Evolutionary conservation across 2,797 vertebrate species (phyloP).

Genomic region (Lycodopsis pacificus): DNA sequence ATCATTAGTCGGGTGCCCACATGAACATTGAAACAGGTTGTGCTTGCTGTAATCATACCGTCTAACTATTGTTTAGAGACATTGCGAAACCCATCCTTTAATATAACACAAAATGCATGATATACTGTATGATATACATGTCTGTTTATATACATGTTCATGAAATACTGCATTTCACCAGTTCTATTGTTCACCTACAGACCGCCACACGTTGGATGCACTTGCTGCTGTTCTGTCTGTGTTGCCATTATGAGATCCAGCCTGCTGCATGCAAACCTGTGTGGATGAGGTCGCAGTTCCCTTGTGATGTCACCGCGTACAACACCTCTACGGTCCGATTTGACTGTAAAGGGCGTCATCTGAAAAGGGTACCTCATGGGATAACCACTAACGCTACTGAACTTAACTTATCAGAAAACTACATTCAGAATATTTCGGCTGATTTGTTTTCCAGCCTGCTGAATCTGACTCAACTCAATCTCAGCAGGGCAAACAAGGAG

Average conservation of each 20-base stretch:
- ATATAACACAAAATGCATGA: not conserved
- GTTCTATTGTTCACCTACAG: conserved; percentile 66
- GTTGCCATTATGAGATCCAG: conserved; percentile 70
- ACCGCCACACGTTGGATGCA: conserved; percentile 51
- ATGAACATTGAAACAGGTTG: not conserved
- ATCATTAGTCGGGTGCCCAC: not conserved
- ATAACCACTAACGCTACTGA: conserved; percentile 87
- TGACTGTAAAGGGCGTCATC: conserved; percentile 83
- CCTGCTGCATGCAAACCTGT: conserved; percentile 53
- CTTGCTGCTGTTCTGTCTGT: conserved; percentile 71
- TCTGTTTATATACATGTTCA: not conserved
- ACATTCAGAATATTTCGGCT: conserved; percentile 78
- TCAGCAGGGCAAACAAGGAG: conserved; percentile 85
- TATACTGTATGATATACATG: not conserved
- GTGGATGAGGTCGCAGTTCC: conserved; percentile 85
- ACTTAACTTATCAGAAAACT: conserved; percentile 89
- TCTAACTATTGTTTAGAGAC: not conserved
- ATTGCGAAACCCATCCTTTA: not conserved
- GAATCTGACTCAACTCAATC: conserved; percentile 84
- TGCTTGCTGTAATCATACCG: not conserved
- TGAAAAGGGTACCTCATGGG: conserved; percentile 79
- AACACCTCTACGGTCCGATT: conserved; percentile 70
- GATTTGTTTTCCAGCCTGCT: conserved; percentile 77
- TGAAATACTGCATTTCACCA: conserved; percentile 2
- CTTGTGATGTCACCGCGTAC: conserved; percentile 85